Evolutionary conservation across 2,797 vertebrate genomes (phyloP), one percentile per base, ranked within the genome.

Genomic region (Hemitrygon akajei): DNA sequence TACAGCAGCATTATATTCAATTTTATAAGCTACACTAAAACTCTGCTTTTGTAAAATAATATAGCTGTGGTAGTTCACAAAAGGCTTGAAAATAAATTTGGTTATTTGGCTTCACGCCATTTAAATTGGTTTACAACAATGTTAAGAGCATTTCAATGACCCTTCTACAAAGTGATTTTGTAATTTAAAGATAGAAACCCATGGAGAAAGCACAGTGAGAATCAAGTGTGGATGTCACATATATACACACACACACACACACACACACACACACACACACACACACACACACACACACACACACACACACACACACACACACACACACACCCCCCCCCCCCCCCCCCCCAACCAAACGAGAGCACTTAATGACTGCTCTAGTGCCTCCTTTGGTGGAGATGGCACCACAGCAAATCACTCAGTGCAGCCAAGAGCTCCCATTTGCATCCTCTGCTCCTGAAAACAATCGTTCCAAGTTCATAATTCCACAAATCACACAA

Each of bases 91-190:
- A 73, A 92, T 47, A 20, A 37, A 58, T 34, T 30, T 47, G 73
- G 25, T 58, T 40, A 56, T 40, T 47, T 30, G 47, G 40, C 25
- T 93, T 47, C 40, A 76, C 91, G 58, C 27, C 30, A 93, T 93
- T 93, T 93, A 93, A 93, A 47, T 76, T 93, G 91, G 91, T 30
- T 47, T 14, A 76, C 18, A 73, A 76, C 37, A 75, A 92, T 76
- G 11, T 20, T 66, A 16, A 20, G 60, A 37, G 86, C 20, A n/a
- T 25, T 89, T 89, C 25, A 93, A 27, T 20, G 25, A 92, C 34
- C 69, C n/a, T 73, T 75, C 69, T 25, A 37, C 71, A 92, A 92
- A 73, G 66, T 75, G 40, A 92, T 37, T 92, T 75, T 92, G 11
- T 73, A 75, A 92, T 47, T 92, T 92, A 25, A 71, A 92, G 71